Evolutionary conservation across 2,113 vertebrate species (phyloP).

Genomic region (Larimichthys polyactis): DNA sequence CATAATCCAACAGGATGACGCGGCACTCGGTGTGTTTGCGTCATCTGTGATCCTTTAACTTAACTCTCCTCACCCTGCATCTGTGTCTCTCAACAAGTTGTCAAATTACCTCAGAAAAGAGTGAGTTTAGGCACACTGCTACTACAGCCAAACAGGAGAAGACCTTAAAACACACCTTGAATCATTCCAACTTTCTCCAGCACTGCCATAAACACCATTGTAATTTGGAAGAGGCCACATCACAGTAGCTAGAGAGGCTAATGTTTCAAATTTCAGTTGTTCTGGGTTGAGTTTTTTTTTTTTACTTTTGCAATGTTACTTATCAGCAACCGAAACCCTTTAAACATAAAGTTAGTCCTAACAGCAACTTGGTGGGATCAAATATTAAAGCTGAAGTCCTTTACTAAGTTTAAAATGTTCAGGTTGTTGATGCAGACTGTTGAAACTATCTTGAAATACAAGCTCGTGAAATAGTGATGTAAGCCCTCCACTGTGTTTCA

Average conservation of each 20-base stretch:
- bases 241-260: neutral
- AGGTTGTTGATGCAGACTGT: neutral
- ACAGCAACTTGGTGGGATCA: neutral
- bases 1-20: slow-evolving; percentile 29
- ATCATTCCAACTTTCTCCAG: neutral
- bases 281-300: neutral
- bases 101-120: slow-evolving; percentile 48
- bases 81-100: slow-evolving; percentile 36
- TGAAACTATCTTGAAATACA: neutral
- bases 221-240: neutral
- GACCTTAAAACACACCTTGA: neutral
- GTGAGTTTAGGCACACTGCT: slow-evolving; percentile 7
- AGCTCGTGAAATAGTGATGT: too few relatives aligned
- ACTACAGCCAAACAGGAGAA: slow-evolving; percentile 14
- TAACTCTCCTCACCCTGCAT: slow-evolving; percentile 9
- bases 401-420: neutral
- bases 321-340: neutral
- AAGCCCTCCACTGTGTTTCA: neutral
- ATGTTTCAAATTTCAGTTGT: neutral
- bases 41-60: slow-evolving; percentile 29
- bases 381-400: neutral
- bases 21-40: slow-evolving; percentile 39
- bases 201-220: neutral
- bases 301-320: neutral
- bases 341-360: neutral